phyloP scores from a whole-genome alignment of 2,888 invertebrate genomes.

The Melinaea marsaeus region DNA sequence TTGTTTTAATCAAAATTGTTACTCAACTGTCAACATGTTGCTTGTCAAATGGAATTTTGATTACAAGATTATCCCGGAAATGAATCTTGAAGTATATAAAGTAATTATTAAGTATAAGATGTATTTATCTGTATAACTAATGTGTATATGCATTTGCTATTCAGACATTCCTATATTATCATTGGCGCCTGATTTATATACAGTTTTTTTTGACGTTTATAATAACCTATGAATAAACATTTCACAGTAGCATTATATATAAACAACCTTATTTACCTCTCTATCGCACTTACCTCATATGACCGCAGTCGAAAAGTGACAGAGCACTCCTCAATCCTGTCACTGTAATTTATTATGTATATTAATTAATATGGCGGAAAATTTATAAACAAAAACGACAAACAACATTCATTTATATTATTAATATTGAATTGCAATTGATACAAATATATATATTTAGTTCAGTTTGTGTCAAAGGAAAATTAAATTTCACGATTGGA shows the following conservation, averaged over 20 bases:
- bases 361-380: constrained; percentile 1
- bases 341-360: constrained; percentile 1
- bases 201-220: constrained; percentile 18
- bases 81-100: background rate
- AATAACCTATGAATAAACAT: constrained; percentile 12
- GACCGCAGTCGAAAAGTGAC: background rate
- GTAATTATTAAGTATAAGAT: background rate
- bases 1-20: no score
- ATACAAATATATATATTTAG: no score
- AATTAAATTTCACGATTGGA: no score
- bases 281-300: background rate
- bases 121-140: background rate
- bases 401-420: no score
- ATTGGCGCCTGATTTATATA: constrained; percentile 17
- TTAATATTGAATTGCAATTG: no score
- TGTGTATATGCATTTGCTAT: constrained; percentile 13
- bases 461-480: no score
- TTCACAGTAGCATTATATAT: background rate
- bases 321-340: background rate
- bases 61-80: background rate
- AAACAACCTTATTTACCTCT: background rate
- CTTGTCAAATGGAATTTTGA: background rate
- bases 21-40: no score
- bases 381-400: background rate
- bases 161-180: constrained; percentile 18